A percentile compares a stretch with the other conserved stretches of the same genome.
These are phyloP conservation scores for Linnaemya tessellans DNA, from an alignment of 2,888 invertebrate genomes.

Conservation along the genomic window DNA sequence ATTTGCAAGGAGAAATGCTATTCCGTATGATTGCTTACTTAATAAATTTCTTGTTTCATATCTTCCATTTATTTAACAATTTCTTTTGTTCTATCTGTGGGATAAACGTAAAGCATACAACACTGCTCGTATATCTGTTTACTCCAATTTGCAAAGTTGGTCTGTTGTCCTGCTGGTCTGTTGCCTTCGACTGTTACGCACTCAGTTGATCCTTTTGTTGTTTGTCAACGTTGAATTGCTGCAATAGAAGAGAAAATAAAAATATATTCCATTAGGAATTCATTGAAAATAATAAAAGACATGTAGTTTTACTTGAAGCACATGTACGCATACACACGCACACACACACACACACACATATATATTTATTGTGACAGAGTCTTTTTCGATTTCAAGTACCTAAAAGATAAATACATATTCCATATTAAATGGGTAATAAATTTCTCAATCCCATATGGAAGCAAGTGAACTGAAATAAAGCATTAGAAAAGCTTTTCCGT, in stretches of 20 bases:
- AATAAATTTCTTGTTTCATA: slow-evolving; percentile 40
- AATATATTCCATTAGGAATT: slow-evolving; percentile 61
- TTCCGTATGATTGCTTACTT: slow-evolving; percentile 61
- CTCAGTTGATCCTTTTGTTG: slow-evolving; percentile 59
- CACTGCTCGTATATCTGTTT: slow-evolving; percentile 61
- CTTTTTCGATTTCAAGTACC: slow-evolving; percentile 17
- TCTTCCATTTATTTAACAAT: slow-evolving; percentile 21
- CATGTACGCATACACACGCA: slow-evolving; percentile 2
- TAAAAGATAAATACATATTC: slow-evolving; percentile 21
- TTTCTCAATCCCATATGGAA: slow-evolving; percentile 26
- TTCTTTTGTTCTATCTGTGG: slow-evolving; percentile 33
- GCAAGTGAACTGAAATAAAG: neutral
- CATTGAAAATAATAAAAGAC: slow-evolving; percentile 54
- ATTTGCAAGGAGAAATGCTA: slow-evolving; percentile 16
- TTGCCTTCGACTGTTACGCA: slow-evolving; percentile 52
- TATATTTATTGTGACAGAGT: neutral
- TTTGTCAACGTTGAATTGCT: slow-evolving; percentile 62
- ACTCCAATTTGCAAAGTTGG: slow-evolving; percentile 42
- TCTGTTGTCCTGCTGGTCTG: slow-evolving; percentile 39
- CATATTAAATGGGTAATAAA: slow-evolving; percentile 41
- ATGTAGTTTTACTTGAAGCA: slow-evolving; percentile 41
- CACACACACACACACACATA: neutral
- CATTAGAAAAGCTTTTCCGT: neutral
- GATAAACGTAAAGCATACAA: slow-evolving; percentile 9
- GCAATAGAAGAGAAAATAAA: slow-evolving; percentile 57